Percentiles rank a stretch among this genome's conserved stretches.
phyloP scores from a whole-genome alignment of 2,888 invertebrate genomes.

The Autographa gamma region DNA sequence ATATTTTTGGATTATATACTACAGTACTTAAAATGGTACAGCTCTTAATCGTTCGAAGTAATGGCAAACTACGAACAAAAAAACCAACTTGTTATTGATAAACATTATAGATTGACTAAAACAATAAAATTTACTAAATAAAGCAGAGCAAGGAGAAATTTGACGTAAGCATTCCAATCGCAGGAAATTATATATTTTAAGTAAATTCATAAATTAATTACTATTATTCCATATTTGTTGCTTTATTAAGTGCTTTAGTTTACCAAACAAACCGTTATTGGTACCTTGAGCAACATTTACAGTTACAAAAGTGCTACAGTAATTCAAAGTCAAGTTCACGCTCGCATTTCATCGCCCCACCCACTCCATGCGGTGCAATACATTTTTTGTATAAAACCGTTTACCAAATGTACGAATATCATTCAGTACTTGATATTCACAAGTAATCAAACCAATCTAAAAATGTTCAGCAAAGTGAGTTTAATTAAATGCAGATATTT shows the following conservation, averaged over 20 bases:
- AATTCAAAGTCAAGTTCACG: conserved; percentile 8
- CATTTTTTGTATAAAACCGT: conserved; percentile 4
- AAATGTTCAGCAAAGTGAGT: conserved; percentile 8
- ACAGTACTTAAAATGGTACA: too few relatives aligned
- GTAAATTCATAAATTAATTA: not conserved
- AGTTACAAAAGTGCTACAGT: not conserved
- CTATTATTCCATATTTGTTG: not conserved
- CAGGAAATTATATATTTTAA: not conserved
- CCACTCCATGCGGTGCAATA: not conserved
- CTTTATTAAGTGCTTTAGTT: not conserved
- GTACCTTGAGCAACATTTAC: not conserved
- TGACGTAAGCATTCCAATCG: not conserved
- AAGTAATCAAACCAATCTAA: not conserved
- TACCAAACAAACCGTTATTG: not conserved
- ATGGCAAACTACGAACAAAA: too few relatives aligned
- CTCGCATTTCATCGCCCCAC: conserved; percentile 9
- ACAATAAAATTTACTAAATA: not conserved
- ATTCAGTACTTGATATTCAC: not conserved
- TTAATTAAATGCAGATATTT: too few relatives aligned
- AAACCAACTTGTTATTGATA: not conserved
- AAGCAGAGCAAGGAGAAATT: not conserved
- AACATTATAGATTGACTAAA: not conserved
- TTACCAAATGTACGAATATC: not conserved
- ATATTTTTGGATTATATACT: too few relatives aligned
- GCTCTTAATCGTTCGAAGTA: too few relatives aligned